Conservation (phyloP, 2,888 invertebrate species). For the Oscheius sp. region DNA sequence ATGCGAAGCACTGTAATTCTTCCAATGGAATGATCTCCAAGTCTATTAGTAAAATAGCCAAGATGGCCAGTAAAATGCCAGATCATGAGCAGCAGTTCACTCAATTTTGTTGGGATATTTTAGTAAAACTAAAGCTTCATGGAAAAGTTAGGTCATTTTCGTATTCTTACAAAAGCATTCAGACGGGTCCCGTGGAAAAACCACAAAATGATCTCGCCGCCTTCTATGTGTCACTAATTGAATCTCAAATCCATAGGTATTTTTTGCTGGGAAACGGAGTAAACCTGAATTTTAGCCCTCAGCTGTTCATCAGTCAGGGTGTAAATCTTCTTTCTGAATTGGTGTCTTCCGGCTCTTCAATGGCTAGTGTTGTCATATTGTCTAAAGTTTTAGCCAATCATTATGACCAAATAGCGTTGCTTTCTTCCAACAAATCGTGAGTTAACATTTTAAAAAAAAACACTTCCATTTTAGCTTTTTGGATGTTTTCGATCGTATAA, state of each 20-base stretch:
- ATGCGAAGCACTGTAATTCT: slow-evolving; percentile 63
- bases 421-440: slow-evolving; percentile 43
- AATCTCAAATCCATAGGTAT: slow-evolving; percentile 57
- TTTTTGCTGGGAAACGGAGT: too few species aligned
- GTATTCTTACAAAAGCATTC: background rate
- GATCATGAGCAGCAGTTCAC: slow-evolving; percentile 66
- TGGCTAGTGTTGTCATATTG: slow-evolving; percentile 41
- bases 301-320: slow-evolving; percentile 39
- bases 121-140: slow-evolving; percentile 65
- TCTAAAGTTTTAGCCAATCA: slow-evolving; percentile 41
- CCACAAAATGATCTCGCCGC: slow-evolving; percentile 61
- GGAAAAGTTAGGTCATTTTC: slow-evolving; percentile 34
- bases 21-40: slow-evolving; percentile 66
- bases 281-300: slow-evolving; percentile 22
- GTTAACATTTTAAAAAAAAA: background rate
- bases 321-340: slow-evolving; percentile 44
- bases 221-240: slow-evolving; percentile 58
- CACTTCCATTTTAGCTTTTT: slow-evolving; percentile 53
- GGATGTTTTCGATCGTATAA: slow-evolving; percentile 56
- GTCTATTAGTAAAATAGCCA: slow-evolving; percentile 58
- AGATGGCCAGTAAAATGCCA: slow-evolving; percentile 62
- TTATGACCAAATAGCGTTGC: slow-evolving; percentile 31
- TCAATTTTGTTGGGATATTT: slow-evolving; percentile 68
- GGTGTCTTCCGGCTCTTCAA: slow-evolving; percentile 48
- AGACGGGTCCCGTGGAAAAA: slow-evolving; percentile 12